Conservation (phyloP, 2,888 invertebrate genomes). For the Amiota communis region DNA sequence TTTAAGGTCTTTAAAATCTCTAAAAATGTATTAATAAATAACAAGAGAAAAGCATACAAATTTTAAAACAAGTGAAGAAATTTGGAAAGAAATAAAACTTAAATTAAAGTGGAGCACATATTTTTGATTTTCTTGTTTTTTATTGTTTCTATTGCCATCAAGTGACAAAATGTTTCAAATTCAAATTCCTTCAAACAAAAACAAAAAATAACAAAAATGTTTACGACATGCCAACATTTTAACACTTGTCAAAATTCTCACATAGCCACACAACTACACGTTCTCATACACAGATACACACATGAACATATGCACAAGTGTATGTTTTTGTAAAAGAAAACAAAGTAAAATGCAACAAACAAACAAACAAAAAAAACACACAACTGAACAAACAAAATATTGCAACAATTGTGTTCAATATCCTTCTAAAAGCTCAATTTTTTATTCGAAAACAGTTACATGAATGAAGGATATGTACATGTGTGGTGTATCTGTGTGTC, state of each 20-base stretch:
- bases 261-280: constrained; percentile 32
- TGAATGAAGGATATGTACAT: background rate
- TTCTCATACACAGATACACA: background rate
- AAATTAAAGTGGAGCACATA: too few species aligned
- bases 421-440: background rate
- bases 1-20: too few species aligned
- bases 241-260: constrained; percentile 36
- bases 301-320: constrained; percentile 45
- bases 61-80: too few species aligned
- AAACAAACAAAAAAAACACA: constrained; percentile 37
- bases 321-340: constrained; percentile 40
- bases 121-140: background rate
- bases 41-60: too few species aligned
- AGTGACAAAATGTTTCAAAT: too few species aligned
- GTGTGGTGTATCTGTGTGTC: background rate
- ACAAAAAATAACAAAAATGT: background rate
- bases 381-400: constrained; percentile 13
- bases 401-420: background rate
- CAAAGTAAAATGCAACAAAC: constrained; percentile 34
- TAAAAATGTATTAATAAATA: too few species aligned
- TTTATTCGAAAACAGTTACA: background rate
- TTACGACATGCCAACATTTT: constrained; percentile 25
- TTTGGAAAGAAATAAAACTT: too few species aligned
- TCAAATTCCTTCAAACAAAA: background rate
- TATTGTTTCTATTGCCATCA: background rate